These are phyloP conservation scores for Perizoma flavofasciatum DNA, from an alignment of 2,888 invertebrate genomes.

Conservation along the genomic window DNA sequence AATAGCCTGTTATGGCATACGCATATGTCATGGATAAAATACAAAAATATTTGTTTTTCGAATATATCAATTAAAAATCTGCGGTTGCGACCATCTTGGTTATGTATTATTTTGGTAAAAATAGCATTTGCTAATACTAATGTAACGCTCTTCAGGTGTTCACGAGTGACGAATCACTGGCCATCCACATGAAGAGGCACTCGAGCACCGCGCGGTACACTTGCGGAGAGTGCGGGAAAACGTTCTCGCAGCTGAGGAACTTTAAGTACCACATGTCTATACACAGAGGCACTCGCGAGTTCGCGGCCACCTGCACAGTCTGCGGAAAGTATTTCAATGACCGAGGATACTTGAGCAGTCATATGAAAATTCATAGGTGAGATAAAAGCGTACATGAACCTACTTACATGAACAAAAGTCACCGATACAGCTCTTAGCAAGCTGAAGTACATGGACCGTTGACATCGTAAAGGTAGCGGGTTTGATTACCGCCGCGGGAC, in stretches of 20 bases:
- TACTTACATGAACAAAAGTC: no score
- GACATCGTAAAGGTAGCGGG: neutral
- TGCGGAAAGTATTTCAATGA: conserved; percentile 94
- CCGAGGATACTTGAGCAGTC: conserved; percentile 92
- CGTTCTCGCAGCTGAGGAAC: conserved; percentile 92
- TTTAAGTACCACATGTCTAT: conserved; percentile 93
- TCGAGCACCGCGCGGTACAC: conserved; percentile 79
- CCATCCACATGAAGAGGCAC: conserved; percentile 55
- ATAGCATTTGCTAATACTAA: neutral
- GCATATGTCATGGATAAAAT: no score
- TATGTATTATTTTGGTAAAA: no score
- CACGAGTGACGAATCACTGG: conserved; percentile 49
- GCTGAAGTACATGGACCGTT: neutral
- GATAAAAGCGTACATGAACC: neutral
- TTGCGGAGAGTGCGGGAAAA: conserved; percentile 91
- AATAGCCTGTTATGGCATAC: no score
- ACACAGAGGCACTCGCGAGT: conserved; percentile 92
- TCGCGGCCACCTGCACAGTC: conserved; percentile 86
- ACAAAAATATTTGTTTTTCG: no score
- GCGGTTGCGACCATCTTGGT: no score
- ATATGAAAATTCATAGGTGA: conserved; percentile 92
- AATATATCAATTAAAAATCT: no score
- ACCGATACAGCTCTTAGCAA: no score
- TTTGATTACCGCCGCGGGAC: no score
- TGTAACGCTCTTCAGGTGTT: conserved; percentile 53